A percentile compares a stretch with the other conserved stretches of the same genome.
Evolutionary conservation across 2,113 vertebrate genomes (phyloP).

Genomic region (Pipa parva): DNA sequence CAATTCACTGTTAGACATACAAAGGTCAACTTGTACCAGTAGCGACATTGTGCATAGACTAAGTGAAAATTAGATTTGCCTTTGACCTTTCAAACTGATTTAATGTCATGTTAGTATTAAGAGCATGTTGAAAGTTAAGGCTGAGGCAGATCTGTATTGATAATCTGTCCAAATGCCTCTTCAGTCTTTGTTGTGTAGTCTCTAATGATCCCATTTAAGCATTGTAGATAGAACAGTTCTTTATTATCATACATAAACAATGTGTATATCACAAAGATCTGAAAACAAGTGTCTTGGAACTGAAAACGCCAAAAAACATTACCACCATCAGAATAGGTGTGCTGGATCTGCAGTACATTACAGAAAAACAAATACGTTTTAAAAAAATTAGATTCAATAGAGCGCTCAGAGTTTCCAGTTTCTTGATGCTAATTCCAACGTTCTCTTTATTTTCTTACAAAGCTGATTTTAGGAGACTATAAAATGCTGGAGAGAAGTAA

Average conservation of each 20-base stretch:
- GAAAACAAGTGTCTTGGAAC: background rate
- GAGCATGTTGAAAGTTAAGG: background rate
- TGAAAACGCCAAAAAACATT: background rate
- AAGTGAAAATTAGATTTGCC: constrained; percentile 6
- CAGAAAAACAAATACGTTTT: background rate
- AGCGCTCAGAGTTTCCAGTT: too few species aligned
- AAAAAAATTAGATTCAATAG: too few species aligned
- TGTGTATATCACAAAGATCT: background rate
- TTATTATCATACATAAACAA: background rate
- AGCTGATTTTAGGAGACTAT: background rate
- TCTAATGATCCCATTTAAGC: background rate
- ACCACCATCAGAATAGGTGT: background rate
- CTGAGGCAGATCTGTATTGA: constrained; percentile 9
- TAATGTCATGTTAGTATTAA: background rate
- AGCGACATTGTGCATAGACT: background rate
- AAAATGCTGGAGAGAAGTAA: background rate
- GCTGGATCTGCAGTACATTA: background rate
- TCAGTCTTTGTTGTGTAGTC: background rate
- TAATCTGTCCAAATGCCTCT: constrained; percentile 12
- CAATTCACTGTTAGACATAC: background rate
- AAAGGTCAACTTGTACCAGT: background rate
- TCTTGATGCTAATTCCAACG: background rate
- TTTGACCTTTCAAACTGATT: constrained; percentile 17
- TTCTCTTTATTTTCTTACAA: background rate
- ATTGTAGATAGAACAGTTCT: background rate